Evolutionary conservation across 2,888 invertebrate genomes (phyloP).

Genomic region (Alsophila aescularia): DNA sequence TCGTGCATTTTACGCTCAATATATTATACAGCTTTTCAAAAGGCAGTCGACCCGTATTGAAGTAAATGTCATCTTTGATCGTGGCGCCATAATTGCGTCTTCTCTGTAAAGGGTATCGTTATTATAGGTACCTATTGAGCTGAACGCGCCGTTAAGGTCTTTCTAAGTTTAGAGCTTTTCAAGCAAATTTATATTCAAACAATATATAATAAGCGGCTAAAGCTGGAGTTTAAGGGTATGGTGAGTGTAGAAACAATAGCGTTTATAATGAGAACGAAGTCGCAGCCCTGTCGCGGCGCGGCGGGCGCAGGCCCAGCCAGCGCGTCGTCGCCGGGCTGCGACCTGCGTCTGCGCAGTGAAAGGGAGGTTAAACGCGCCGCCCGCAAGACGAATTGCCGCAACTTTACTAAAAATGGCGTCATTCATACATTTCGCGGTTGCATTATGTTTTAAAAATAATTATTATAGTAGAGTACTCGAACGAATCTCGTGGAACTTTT

Average conservation of each 20-base stretch:
- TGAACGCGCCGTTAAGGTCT: constrained; percentile 15
- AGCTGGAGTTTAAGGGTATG: constrained; percentile 5
- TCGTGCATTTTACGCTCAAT: constrained; percentile 60
- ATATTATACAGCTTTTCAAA: constrained; percentile 56
- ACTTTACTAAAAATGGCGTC: constrained; percentile 81
- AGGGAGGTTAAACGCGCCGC: constrained; percentile 77
- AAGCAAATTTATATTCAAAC: background rate
- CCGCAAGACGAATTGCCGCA: constrained; percentile 75
- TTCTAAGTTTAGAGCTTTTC: background rate
- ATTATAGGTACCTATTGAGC: constrained; percentile 39
- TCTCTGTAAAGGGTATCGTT: constrained; percentile 39
- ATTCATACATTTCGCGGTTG: constrained; percentile 75
- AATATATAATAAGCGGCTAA: background rate
- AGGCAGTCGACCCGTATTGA: constrained; percentile 56
- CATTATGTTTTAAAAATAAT: constrained; percentile 67
- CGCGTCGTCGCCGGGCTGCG: constrained; percentile 54
- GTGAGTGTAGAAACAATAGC: constrained; percentile 1
- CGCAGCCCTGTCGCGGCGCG: too few species aligned
- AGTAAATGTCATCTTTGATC: constrained; percentile 60
- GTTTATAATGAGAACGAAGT: constrained; percentile 19
- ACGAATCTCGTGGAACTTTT: constrained; percentile 46
- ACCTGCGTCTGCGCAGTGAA: constrained; percentile 59
- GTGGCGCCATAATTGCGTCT: constrained; percentile 44
- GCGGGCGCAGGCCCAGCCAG: constrained; percentile 55
- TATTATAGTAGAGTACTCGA: constrained; percentile 48